Percentiles rank a stretch among this genome's conserved stretches.
These are phyloP conservation scores for Gandaritis pyraliata DNA, from an alignment of 2,888 invertebrate species.

Conservation along the genomic window DNA sequence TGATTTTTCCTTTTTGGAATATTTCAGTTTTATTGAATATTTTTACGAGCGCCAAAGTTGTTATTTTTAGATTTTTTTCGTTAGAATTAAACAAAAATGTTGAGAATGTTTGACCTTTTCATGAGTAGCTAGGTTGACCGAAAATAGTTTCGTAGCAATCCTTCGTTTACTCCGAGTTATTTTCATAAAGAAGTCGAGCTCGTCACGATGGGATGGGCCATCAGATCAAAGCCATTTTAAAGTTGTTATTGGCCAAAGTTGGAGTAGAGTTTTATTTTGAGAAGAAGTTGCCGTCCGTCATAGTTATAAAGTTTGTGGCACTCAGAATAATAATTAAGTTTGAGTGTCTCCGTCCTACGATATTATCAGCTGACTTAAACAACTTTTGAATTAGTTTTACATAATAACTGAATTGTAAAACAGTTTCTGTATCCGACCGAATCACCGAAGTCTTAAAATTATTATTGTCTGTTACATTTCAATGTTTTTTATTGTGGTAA, in stretches of 20 bases:
- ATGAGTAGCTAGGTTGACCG: not conserved
- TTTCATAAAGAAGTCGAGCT: not conserved
- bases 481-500: not conserved
- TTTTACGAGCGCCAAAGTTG: not conserved
- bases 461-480: not conserved
- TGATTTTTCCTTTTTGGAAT: conserved; percentile 22
- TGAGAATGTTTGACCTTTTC: conserved; percentile 1
- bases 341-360: conserved; percentile 12
- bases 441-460: no score
- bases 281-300: conserved; percentile 27
- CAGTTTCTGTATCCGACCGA: not conserved
- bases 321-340: conserved; percentile 19
- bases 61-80: conserved; percentile 1
- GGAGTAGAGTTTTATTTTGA: conserved; percentile 33
- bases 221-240: conserved; percentile 16
- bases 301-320: conserved; percentile 30
- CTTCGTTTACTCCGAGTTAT: conserved; percentile 6
- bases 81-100: not conserved
- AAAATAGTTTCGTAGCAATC: conserved; percentile 2
- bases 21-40: conserved; percentile 15
- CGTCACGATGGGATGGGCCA: not conserved
- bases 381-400: conserved; percentile 27
- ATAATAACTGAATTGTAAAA: conserved; percentile 9
- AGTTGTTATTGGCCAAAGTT: conserved; percentile 25
- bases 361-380: conserved; percentile 15